phyloP scores from a whole-genome alignment of 2,888 invertebrate species.

The Eustalomyia histrio region DNA sequence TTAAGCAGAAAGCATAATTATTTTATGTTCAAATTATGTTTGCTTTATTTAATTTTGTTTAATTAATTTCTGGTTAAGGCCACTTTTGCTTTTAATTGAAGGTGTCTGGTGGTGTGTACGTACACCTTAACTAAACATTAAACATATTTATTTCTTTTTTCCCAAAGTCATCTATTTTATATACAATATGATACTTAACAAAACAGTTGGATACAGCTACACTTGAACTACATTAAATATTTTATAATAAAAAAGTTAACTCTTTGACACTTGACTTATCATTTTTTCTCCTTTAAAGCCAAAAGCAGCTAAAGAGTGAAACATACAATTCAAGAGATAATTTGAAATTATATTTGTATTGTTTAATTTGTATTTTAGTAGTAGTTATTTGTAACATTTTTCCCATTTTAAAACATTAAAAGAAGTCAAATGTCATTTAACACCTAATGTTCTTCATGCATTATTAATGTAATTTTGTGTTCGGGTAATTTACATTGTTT shows the following conservation, averaged over 20 bases:
- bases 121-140: not conserved
- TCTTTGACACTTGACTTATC: not conserved
- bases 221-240: conserved; percentile 33
- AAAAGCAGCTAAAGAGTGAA: not conserved
- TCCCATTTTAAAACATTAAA: too few species aligned
- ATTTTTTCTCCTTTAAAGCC: not conserved
- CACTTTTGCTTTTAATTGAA: conserved; percentile 51
- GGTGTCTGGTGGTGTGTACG: not conserved
- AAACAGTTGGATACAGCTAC: conserved; percentile 34
- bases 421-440: not conserved
- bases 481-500: too few species aligned
- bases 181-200: conserved; percentile 1
- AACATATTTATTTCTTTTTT: conserved; percentile 3
- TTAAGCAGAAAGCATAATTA: not conserved
- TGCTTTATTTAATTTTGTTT: not conserved
- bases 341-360: not conserved
- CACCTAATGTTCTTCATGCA: not conserved
- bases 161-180: conserved; percentile 28
- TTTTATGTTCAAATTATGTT: not conserved
- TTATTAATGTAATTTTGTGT: too few species aligned
- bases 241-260: not conserved
- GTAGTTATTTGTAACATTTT: too few species aligned
- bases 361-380: not conserved
- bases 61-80: conserved; percentile 37
- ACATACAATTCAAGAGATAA: not conserved